Percentiles rank a stretch among this genome's conserved stretches.
Evolutionary conservation across 2,797 vertebrate genomes (phyloP).

Genomic region (Siniperca obscura): DNA sequence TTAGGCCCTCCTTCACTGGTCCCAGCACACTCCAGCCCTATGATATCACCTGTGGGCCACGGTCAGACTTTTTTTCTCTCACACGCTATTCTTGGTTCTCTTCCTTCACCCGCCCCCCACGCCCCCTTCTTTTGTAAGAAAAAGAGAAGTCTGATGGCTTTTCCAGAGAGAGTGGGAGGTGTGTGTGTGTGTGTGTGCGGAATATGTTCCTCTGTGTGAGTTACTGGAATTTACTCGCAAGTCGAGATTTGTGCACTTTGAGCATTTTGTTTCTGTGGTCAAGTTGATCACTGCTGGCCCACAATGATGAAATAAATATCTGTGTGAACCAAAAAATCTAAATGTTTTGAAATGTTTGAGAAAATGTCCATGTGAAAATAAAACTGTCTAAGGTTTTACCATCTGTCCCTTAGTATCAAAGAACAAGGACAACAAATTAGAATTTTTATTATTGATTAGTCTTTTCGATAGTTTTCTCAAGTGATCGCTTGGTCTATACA

Average conservation of each 20-base stretch:
- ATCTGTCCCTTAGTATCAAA: background rate
- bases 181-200: conserved; percentile 27
- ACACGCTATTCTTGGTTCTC: conserved; percentile 58
- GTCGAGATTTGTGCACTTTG: conserved; percentile 30
- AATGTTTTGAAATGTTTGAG: background rate
- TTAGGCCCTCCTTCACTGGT: conserved; percentile 57
- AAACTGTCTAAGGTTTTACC: background rate
- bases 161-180: conserved; percentile 77
- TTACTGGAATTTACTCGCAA: conserved; percentile 51
- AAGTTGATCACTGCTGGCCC: background rate
- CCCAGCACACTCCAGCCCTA: conserved; percentile 58
- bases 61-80: conserved; percentile 69
- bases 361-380: background rate
- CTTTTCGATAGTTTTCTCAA: background rate
- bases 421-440: background rate
- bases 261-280: conserved; percentile 9
- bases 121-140: conserved; percentile 67
- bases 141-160: conserved; percentile 81
- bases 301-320: conserved; percentile 19
- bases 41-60: conserved; percentile 81
- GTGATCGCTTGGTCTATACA: background rate
- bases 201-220: conserved; percentile 55
- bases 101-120: conserved; percentile 19
- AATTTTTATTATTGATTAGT: background rate
- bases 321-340: background rate